These are phyloP conservation scores for Hoplostethus mediterraneus DNA, from an alignment of 2,797 vertebrate species.

Conservation along the genomic window DNA sequence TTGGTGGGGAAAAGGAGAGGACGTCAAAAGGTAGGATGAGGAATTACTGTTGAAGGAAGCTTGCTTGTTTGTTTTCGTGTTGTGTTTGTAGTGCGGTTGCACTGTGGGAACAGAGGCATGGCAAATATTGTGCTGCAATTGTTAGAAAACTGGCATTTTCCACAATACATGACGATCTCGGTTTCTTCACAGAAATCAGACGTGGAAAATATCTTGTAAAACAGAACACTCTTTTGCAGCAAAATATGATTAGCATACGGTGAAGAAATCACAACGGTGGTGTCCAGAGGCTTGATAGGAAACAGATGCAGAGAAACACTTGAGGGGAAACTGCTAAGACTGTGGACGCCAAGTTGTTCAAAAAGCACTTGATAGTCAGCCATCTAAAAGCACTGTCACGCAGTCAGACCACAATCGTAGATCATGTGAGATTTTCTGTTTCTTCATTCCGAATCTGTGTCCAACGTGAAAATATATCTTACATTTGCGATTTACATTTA, in stretches of 20 bases:
- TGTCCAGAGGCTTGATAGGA: conserved; percentile 34
- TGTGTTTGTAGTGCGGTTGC: conserved; percentile 13
- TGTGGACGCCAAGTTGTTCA: conserved; percentile 27
- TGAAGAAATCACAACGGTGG: conserved; percentile 27
- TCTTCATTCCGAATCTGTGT: background rate
- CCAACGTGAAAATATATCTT: conserved; percentile 5
- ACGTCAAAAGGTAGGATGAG: conserved; percentile 5
- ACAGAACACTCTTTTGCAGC: conserved; percentile 36
- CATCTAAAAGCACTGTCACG: conserved; percentile 41
- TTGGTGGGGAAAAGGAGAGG: conserved; percentile 30
- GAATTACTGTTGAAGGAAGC: background rate
- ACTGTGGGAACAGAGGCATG: conserved; percentile 10
- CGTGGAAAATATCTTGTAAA: conserved; percentile 1
- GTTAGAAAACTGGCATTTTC: background rate
- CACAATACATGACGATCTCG: conserved; percentile 13
- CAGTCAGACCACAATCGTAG: background rate
- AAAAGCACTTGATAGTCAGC: conserved; percentile 21
- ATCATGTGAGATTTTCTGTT: background rate
- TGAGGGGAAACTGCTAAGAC: conserved; percentile 23
- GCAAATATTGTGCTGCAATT: conserved; percentile 41
- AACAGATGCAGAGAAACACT: conserved; percentile 38
- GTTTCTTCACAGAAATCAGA: background rate
- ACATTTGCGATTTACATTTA: conserved; percentile 9
- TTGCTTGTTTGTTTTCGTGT: conserved; percentile 13
- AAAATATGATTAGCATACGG: conserved; percentile 42